phyloP scores from a whole-genome alignment of 2,797 vertebrate genomes.

The Enteromius paludinosus region DNA sequence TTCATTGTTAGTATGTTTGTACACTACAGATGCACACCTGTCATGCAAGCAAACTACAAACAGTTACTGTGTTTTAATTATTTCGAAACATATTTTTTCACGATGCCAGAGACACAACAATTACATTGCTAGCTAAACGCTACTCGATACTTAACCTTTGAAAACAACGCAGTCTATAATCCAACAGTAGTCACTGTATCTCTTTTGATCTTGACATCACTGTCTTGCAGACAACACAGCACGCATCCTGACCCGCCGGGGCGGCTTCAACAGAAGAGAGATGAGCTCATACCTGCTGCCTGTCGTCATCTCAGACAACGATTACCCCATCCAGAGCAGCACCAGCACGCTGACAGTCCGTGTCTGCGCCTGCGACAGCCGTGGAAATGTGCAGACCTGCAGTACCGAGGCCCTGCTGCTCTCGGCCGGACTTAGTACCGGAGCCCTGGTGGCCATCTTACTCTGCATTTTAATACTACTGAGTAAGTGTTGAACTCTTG shows the following conservation, averaged over 20 bases:
- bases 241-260: constrained; percentile 90
- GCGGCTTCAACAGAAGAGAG: constrained; percentile 91
- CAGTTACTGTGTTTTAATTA: not conserved
- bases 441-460: constrained; percentile 92
- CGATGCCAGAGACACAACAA: not conserved
- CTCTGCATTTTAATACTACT: constrained; percentile 93
- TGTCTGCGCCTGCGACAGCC: constrained; percentile 90
- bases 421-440: constrained; percentile 92
- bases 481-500: constrained; percentile 78
- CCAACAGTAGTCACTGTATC: not conserved
- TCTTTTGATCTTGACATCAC: constrained; percentile 15
- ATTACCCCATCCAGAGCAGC: constrained; percentile 95
- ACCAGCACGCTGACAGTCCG: constrained; percentile 91
- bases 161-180: not conserved
- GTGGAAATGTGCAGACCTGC: constrained; percentile 92
- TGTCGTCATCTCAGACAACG: constrained; percentile 94
- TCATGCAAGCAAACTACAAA: not conserved
- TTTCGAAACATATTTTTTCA: not conserved
- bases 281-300: constrained; percentile 91
- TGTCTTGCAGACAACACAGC: constrained; percentile 90
- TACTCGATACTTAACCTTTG: not conserved
- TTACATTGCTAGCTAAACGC: not conserved
- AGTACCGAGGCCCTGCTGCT: constrained; percentile 89
- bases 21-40: not conserved
- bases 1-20: not conserved